Base-by-base conservation (phyloP, 2,113 vertebrate species). In the Coreoperca whiteheadi region DNA sequence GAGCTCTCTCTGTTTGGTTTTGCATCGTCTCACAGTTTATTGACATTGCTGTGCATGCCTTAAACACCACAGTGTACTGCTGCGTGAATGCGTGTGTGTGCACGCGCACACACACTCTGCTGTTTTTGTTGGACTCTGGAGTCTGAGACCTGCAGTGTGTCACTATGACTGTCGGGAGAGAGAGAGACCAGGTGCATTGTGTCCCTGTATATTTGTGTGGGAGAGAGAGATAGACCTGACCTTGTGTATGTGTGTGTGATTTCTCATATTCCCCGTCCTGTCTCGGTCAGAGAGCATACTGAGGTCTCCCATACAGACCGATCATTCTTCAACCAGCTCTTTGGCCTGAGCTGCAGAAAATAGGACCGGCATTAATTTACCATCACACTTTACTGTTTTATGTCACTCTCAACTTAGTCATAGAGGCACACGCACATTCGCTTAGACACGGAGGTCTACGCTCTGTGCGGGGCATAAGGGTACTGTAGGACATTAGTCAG, bases 111-210 rank as follows among this genome's bases (percentile, higher is more conserved):
- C 83, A 76, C 88, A 90, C 83, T 86, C 74, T 79, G 77, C 66
- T 94, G 92, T 93, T 94, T 92, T 92, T 89, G 84, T 93, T 91
- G 87, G 89, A 91, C 41, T 67, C 18, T 12, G 77, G 67, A 81
- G 85, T 75, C 78, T 88, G 54, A 86, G 91, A 88, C 90, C 93
- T 93, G 90, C 83, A 86, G 80, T 81, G 87, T 94, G 89, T 91
- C 89, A 91, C 79, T 60, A 70, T 1, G 21, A 77, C 82, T 50
- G 48, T 34, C 23, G 70, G 12, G 54, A 18, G 76, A 72, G 85
- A 72, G 79, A 84, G 72, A 91, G 88, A 91, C 93, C 92, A 93
- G 91, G 91, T 93, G 88, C 83, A 82, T 86, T 90, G 89, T 90
- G 81, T 82, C 69, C 75, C 74, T 87, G 79, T 80, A 70, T 91